Percentiles rank a stretch among this genome's conserved stretches.
Conservation (phyloP, 2,797 vertebrate species). For the Myotis vivesi region DNA sequence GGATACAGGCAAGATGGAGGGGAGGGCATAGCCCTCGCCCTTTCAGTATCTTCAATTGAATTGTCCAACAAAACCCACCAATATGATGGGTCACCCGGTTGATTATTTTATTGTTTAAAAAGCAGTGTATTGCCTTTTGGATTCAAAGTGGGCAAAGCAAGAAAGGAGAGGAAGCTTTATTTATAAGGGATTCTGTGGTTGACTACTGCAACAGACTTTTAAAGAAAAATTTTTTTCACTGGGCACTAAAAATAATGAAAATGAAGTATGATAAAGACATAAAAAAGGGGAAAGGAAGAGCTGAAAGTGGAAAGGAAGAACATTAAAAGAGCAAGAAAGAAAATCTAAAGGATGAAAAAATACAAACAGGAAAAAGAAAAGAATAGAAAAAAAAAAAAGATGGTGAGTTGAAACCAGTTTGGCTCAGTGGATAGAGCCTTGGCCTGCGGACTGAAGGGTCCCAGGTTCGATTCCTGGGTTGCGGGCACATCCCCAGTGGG, state of each 20-base stretch:
- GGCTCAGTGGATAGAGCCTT: too few relatives aligned
- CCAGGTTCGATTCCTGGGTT: too few relatives aligned
- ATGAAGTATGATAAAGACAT: slow-evolving; percentile 81
- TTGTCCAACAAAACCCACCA: slow-evolving; percentile 98
- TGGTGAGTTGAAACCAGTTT: too few relatives aligned
- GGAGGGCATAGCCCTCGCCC: too few relatives aligned
- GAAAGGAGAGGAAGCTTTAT: slow-evolving; percentile 95
- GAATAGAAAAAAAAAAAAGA: slow-evolving; percentile 93
- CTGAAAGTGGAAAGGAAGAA: slow-evolving; percentile 88
- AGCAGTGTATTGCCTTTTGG: slow-evolving; percentile 97
- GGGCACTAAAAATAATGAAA: slow-evolving; percentile 83
- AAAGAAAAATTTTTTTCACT: slow-evolving; percentile 97
- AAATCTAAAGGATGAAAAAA: slow-evolving; percentile 87
- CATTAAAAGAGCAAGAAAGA: slow-evolving; percentile 90
- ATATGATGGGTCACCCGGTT: slow-evolving; percentile 98
- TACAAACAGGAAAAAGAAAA: slow-evolving; percentile 91
- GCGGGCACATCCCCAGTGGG: too few relatives aligned
- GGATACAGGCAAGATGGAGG: too few relatives aligned
- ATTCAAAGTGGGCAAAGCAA: slow-evolving; percentile 98
- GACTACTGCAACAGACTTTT: slow-evolving; percentile 99
- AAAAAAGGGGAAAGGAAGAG: slow-evolving; percentile 89
- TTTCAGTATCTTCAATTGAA: slow-evolving; percentile 98
- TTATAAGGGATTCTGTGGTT: slow-evolving; percentile 95
- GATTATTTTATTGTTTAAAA: slow-evolving; percentile 98
- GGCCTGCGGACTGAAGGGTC: too few relatives aligned